These are phyloP conservation scores for Petrolisthes manimaculis DNA, from an alignment of 2,888 invertebrate species.

Conservation along the genomic window DNA sequence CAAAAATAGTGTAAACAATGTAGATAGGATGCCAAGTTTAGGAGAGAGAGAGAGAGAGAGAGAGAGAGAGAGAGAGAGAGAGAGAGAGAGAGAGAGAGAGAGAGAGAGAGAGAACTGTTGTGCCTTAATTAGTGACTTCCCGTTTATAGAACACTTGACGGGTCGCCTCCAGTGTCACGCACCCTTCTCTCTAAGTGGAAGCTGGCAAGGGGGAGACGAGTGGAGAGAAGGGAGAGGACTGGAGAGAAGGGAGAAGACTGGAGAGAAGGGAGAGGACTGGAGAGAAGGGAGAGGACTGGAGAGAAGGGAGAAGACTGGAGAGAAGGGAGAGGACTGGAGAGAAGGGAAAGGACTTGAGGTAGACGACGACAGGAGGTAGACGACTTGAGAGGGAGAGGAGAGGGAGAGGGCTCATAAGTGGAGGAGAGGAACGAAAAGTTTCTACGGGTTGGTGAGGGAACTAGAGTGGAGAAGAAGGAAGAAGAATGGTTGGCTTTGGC, in stretches of 20 bases:
- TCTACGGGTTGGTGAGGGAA: no score
- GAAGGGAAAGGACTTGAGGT: not conserved
- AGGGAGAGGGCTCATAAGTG: not conserved
- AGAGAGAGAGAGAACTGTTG: not conserved
- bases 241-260: not conserved
- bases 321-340: not conserved
- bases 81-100: constrained; percentile 1
- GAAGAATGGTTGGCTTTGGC: no score
- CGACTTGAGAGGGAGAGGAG: not conserved
- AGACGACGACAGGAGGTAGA: not conserved
- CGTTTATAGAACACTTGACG: not conserved
- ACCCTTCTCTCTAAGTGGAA: not conserved
- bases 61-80: constrained; percentile 1
- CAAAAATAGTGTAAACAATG: not conserved
- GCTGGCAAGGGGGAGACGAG: not conserved
- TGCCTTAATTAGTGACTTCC: not conserved
- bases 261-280: not conserved
- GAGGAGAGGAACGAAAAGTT: no score
- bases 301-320: not conserved
- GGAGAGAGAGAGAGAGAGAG: not conserved
- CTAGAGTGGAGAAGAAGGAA: no score
- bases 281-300: not conserved
- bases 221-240: not conserved
- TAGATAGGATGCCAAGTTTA: not conserved
- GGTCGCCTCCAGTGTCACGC: not conserved